These are phyloP conservation scores for Arion vulgaris DNA, from an alignment of 1,140 invertebrate genomes.

Conservation along the genomic window DNA sequence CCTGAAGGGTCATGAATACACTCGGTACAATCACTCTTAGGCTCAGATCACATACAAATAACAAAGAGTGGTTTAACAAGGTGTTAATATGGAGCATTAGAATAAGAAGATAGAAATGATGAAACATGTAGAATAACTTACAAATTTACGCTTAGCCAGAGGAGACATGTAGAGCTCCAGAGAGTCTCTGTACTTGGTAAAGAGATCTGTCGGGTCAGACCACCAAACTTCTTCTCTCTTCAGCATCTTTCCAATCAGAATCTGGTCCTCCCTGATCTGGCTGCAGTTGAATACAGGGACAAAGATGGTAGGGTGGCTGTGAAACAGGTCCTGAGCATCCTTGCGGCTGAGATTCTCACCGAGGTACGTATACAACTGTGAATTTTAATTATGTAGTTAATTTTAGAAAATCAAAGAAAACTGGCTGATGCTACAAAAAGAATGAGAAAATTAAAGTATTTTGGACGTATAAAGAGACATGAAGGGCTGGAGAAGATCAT, in stretches of 20 bases:
- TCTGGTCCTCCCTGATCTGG: conserved; percentile 10
- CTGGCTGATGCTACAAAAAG: too few relatives aligned
- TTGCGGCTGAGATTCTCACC: conserved; percentile 50
- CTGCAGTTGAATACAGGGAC: conserved; percentile 43
- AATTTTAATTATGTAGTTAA: not conserved
- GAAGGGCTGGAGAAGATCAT: too few relatives aligned
- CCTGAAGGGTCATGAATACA: too few relatives aligned
- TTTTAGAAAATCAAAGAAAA: too few relatives aligned
- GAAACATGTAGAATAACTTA: conserved; percentile 10
- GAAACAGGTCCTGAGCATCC: conserved; percentile 62
- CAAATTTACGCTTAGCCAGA: conserved; percentile 48
- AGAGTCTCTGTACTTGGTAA: conserved; percentile 53
- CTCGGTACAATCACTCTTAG: too few relatives aligned
- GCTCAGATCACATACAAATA: too few relatives aligned
- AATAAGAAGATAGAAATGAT: too few relatives aligned
- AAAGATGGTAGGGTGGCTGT: conserved; percentile 63
- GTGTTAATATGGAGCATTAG: too few relatives aligned
- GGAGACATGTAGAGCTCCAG: conserved; percentile 56
- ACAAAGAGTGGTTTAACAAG: too few relatives aligned
- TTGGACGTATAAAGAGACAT: too few relatives aligned
- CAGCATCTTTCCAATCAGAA: conserved; percentile 58
- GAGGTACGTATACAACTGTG: conserved; percentile 57
- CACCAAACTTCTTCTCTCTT: conserved; percentile 64
- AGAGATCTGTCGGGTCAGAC: conserved; percentile 60
- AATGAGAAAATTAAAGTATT: too few relatives aligned